These are phyloP conservation scores for Actinia tenebrosa DNA, from an alignment of 64 coral and sea anemone genomes.

Conservation along the genomic window DNA sequence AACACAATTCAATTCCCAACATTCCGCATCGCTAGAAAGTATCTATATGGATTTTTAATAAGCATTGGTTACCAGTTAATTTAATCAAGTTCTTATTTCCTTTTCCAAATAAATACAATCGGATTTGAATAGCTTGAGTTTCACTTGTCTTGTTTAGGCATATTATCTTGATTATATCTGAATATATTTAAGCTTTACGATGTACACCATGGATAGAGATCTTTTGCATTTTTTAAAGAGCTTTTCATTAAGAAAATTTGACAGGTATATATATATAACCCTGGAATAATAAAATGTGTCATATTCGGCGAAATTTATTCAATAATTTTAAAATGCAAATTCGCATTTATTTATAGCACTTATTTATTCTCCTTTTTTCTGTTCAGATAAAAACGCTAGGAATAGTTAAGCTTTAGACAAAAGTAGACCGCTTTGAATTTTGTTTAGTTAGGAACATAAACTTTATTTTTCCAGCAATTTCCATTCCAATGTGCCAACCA, in stretches of 20 bases:
- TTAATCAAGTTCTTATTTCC: neutral
- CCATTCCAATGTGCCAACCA: too few relatives aligned
- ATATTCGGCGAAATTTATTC: neutral
- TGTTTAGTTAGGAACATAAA: too few relatives aligned
- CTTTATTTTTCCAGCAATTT: too few relatives aligned
- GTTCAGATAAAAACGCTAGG: neutral
- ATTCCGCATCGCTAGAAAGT: neutral
- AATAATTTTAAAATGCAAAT: slow-evolving; percentile 13
- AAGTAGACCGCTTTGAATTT: too few relatives aligned
- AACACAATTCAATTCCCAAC: neutral
- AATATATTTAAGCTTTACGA: slow-evolving; percentile 2
- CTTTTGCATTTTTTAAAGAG: too few relatives aligned
- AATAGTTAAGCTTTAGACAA: neutral
- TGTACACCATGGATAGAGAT: neutral
- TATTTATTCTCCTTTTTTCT: neutral
- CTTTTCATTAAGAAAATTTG: too few relatives aligned
- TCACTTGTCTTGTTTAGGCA: neutral
- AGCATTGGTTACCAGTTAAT: slow-evolving; percentile 3
- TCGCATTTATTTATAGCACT: neutral
- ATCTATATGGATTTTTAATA: neutral
- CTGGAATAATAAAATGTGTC: too few relatives aligned
- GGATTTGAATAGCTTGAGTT: slow-evolving; percentile 5
- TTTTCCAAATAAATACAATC: slow-evolving; percentile 1
- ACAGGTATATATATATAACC: too few relatives aligned
- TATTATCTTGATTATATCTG: neutral